A percentile compares a stretch with the other conserved stretches of the same genome.
Conservation (phyloP, 2,797 vertebrate genomes). For the Periophthalmus magnuspinnatus region DNA sequence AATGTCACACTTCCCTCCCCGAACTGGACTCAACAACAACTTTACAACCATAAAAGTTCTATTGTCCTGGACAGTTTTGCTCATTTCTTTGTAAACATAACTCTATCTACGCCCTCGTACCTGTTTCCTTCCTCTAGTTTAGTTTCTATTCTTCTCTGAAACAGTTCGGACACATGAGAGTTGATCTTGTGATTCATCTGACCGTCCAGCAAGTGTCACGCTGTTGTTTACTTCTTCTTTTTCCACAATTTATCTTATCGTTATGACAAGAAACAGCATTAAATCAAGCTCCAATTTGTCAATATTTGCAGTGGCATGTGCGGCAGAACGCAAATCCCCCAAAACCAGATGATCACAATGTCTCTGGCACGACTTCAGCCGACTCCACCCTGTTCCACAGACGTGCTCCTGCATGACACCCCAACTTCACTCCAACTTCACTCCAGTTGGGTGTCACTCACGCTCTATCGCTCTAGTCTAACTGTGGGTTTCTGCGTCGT, state of each 20-base stretch:
- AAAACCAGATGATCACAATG: not conserved
- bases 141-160: too few species aligned
- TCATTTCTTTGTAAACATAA: too few species aligned
- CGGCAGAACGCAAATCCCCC: not conserved
- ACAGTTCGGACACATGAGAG: not conserved
- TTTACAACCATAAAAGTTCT: not conserved
- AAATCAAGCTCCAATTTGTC: not conserved
- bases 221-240: not conserved
- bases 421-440: too few species aligned
- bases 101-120: too few species aligned
- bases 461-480: too few species aligned
- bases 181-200: not conserved
- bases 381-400: not conserved
- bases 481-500: too few species aligned
- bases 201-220: not conserved
- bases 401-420: not conserved
- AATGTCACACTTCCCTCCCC: not conserved
- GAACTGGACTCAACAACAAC: not conserved
- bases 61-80: not conserved
- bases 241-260: not conserved
- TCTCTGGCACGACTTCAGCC: conserved; percentile 7
- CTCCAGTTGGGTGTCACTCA: too few species aligned
- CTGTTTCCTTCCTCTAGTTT: too few species aligned
- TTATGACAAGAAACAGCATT: not conserved
- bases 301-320: not conserved